These are phyloP conservation scores for Daboia siamensis DNA, from an alignment of 2,113 vertebrate genomes.

Conservation along the genomic window DNA sequence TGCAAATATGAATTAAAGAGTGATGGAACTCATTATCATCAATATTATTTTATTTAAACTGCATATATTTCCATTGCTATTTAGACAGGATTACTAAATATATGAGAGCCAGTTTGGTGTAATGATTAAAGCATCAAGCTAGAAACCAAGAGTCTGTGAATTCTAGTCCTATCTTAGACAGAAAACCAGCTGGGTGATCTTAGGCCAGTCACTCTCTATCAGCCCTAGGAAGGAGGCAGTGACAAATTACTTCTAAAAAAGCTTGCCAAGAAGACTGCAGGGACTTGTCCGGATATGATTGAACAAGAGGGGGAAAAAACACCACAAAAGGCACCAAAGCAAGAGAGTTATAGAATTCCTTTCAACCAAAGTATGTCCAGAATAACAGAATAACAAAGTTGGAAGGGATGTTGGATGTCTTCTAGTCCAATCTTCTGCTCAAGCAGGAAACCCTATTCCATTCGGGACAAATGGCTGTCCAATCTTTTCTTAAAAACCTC, in stretches of 20 bases:
- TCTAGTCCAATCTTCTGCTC: not conserved
- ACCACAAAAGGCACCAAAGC: not conserved
- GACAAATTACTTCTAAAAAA: not conserved
- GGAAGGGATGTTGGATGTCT: not conserved
- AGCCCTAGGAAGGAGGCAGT: not conserved
- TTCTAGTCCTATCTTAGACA: too few relatives aligned
- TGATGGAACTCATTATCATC: not conserved
- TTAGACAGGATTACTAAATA: not conserved
- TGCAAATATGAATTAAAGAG: constrained; percentile 4
- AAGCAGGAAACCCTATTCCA: not conserved
- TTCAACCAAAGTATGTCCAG: not conserved
- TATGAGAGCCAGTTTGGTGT: not conserved
- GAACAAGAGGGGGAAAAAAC: not conserved
- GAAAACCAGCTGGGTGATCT: not conserved
- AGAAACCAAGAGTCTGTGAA: not conserved
- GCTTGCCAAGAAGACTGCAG: not conserved
- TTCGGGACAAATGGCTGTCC: not conserved
- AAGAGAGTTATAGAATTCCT: not conserved
- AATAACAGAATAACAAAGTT: not conserved
- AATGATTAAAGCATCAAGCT: not conserved
- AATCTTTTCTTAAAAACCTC: not conserved
- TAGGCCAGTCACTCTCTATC: not conserved
- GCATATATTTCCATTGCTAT: not conserved
- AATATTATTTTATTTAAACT: accelerated
- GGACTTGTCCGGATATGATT: not conserved